Conservation (phyloP, 2,888 invertebrate species). For the Netelia inedita region DNA sequence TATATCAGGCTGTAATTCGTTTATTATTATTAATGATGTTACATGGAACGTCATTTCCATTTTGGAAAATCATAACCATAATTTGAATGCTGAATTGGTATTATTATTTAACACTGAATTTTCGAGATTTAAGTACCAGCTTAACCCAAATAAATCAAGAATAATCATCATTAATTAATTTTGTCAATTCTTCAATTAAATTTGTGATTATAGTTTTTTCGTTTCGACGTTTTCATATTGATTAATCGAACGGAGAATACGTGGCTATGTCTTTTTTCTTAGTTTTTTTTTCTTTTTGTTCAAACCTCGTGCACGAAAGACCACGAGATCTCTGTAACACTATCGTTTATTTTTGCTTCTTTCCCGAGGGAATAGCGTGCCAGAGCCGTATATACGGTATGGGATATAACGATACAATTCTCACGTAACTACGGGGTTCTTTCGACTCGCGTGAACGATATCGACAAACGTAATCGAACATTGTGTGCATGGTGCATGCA, state of each 20-base stretch:
- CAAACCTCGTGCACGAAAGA: conserved; percentile 36
- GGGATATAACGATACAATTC: conserved; percentile 49
- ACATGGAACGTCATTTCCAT: too few relatives aligned
- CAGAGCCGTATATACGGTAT: conserved; percentile 28
- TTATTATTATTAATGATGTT: too few relatives aligned
- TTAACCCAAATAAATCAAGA: too few relatives aligned
- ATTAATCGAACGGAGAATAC: conserved; percentile 1
- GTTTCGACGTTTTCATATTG: too few relatives aligned
- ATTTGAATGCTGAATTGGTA: not conserved
- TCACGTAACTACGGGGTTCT: conserved; percentile 48
- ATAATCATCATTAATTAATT: too few relatives aligned
- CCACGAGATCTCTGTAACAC: conserved; percentile 22
- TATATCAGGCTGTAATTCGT: too few relatives aligned
- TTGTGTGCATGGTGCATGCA: conserved; percentile 61
- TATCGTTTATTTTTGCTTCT: conserved; percentile 14
- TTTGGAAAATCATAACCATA: too few relatives aligned
- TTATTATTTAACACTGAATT: not conserved
- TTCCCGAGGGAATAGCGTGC: conserved; percentile 41
- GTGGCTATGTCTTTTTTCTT: conserved; percentile 10
- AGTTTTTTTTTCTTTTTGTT: conserved; percentile 23
- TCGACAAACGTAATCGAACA: conserved; percentile 74
- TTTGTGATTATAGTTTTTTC: too few relatives aligned
- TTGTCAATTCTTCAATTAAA: too few relatives aligned
- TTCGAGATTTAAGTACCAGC: not conserved
- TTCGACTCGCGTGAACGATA: conserved; percentile 68